Base-by-base conservation (phyloP, 2,113 vertebrate species). In the Atherinomorus stipes region DNA sequence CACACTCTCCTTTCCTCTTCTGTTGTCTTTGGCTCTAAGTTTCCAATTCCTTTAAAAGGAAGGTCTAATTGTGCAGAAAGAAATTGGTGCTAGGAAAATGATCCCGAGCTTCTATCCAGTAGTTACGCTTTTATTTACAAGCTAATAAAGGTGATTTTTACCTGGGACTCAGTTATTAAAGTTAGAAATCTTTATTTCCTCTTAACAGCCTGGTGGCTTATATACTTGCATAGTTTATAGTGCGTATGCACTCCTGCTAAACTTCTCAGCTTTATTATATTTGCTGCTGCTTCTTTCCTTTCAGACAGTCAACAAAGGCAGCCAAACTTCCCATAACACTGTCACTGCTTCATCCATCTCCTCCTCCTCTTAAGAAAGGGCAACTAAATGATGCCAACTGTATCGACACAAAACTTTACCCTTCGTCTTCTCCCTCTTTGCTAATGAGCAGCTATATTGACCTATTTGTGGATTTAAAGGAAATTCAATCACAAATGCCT, bases 401-500 rank as follows among this genome's bases (percentile, higher is more conserved):
- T 83, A 89, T 88, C 25, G 74, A 88, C 81, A 81, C 76, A 72
- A 86, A 91, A 87, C 80, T 80, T 86, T 79, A 47, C 71, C 45
- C 71, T 81, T 60, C 0, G 45, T 52, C 65, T 42, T 21, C 81
- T 71, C 74, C 74, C 88, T 80, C 50, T 85, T 84, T 84, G 77
- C 87, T 92, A 94, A 92, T 92, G 90, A 93, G 90, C 87, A 90
- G 84, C 81, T 89, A 83, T 88, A 92, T 93, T 94, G 90, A 91
- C 92, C 90, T 86, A 92, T 86, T 92, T 92, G 85, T 85, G 88
- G 88, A 90, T 85, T 88, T 90, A 87, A 89, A 91, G 89, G 85
- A 91, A 94, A 93, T 93, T 87, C 90, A 93, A 93, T 94, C 91
- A 92, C 89, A 91, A 91, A 89, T 90, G 90, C 91, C 90, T 91